phyloP scores from a whole-genome alignment of 1,140 invertebrate genomes.

The Homarus americanus region DNA sequence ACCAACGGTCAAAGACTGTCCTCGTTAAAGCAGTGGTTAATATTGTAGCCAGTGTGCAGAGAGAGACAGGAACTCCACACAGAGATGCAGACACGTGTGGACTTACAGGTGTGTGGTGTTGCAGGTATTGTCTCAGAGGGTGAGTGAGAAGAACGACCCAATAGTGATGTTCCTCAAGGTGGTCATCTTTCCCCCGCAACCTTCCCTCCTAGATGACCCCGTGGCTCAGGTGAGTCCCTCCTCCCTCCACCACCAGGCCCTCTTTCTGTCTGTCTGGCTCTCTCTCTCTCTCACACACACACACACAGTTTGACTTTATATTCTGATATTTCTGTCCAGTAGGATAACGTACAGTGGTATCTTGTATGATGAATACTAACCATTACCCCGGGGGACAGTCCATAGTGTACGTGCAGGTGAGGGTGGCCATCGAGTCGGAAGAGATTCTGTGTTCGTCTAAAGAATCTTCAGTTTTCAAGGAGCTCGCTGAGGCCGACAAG shows the following conservation, averaged over 20 bases:
- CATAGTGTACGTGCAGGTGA: not conserved
- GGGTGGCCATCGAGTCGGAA: not conserved
- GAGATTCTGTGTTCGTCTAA: not conserved
- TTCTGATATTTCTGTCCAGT: no score
- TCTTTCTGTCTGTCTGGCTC: no score
- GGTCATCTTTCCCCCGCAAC: not conserved
- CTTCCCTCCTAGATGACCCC: not conserved
- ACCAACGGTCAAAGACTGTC: no score
- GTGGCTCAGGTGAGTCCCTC: not conserved
- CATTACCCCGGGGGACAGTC: not conserved
- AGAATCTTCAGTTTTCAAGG: no score
- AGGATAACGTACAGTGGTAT: no score
- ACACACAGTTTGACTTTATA: no score
- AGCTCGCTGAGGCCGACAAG: no score
- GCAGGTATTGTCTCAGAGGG: constrained; percentile 19
- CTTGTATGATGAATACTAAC: not conserved
- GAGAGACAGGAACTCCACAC: no score
- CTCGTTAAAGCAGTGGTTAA: no score
- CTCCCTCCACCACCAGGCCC: not conserved
- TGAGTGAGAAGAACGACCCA: not conserved
- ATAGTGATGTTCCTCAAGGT: constrained; percentile 23
- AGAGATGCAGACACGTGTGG: no score
- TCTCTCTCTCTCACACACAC: no score
- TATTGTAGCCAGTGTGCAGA: no score
- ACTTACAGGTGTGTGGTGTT: not conserved